Evolutionary conservation across 2,888 invertebrate species (phyloP).

Genomic region (Aquatica leii): DNA sequence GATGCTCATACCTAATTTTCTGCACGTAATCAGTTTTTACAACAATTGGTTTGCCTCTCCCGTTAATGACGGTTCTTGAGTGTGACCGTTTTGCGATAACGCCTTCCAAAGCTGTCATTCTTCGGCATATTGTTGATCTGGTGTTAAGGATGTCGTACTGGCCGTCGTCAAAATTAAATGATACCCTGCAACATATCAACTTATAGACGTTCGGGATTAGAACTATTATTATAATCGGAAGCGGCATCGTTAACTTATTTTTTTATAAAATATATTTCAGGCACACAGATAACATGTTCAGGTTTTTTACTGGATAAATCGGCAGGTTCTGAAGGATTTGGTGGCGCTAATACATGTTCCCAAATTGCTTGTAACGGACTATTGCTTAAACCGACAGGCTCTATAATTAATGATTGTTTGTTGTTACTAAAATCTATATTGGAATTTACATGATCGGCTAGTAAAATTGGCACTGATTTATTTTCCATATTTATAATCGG

Average conservation of each 20-base stretch:
- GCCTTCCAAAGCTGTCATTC: conserved; percentile 66
- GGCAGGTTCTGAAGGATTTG: conserved; percentile 52
- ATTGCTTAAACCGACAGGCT: conserved; percentile 18
- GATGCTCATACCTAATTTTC: conserved; percentile 72
- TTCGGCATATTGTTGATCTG: conserved; percentile 53
- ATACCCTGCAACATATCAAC: conserved; percentile 69
- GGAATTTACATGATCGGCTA: conserved; percentile 21
- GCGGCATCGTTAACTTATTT: conserved; percentile 54
- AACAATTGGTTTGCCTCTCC: conserved; percentile 80
- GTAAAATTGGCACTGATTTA: conserved; percentile 25
- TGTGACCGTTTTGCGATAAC: conserved; percentile 66
- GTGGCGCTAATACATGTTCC: conserved; percentile 23
- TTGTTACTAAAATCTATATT: conserved; percentile 20
- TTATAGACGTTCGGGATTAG: conserved; percentile 78
- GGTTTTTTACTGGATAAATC: conserved; percentile 58
- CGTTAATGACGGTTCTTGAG: conserved; percentile 58
- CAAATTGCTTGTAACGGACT: conserved; percentile 21
- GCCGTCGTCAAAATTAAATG: conserved; percentile 57
- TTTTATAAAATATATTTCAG: conserved; percentile 58
- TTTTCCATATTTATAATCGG: conserved; percentile 46
- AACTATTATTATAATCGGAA: conserved; percentile 71
- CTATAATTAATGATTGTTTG: conserved; percentile 23
- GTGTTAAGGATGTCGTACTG: conserved; percentile 54
- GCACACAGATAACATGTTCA: conserved; percentile 58
- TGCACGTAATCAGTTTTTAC: conserved; percentile 78